Evolutionary conservation across 2,888 invertebrate species (phyloP).

Genomic region (Hypsopygia costalis): DNA sequence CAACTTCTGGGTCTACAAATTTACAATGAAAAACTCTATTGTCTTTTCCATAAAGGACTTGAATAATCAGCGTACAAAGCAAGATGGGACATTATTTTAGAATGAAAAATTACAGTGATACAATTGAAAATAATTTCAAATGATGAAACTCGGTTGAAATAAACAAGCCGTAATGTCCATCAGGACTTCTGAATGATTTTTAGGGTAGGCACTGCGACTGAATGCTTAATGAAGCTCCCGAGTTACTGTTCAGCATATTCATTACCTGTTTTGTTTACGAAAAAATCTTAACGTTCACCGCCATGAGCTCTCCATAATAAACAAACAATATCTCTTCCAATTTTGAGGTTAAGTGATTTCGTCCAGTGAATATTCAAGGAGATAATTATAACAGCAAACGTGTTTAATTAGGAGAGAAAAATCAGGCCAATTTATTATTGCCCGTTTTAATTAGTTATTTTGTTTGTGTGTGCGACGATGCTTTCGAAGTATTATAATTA

Average conservation of each 20-base stretch:
- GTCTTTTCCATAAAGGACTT: background rate
- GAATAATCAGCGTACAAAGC: slow-evolving; percentile 4
- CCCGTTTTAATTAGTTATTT: slow-evolving; percentile 13
- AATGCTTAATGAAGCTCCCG: slow-evolving; percentile 68
- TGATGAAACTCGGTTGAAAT: slow-evolving; percentile 30
- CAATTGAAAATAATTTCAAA: slow-evolving; percentile 30
- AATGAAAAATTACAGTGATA: slow-evolving; percentile 18
- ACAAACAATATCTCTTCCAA: slow-evolving; percentile 65
- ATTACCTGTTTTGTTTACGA: slow-evolving; percentile 68
- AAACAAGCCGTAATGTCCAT: slow-evolving; percentile 52
- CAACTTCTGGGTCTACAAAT: background rate
- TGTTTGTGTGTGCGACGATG: background rate
- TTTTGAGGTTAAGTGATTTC: slow-evolving; percentile 65
- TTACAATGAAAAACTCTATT: background rate
- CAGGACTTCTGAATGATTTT: slow-evolving; percentile 69
- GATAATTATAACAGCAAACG: slow-evolving; percentile 53
- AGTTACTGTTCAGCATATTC: slow-evolving; percentile 72
- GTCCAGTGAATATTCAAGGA: slow-evolving; percentile 44
- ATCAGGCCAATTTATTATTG: slow-evolving; percentile 9
- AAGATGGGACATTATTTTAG: slow-evolving; percentile 2
- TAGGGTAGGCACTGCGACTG: slow-evolving; percentile 57
- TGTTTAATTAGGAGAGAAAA: slow-evolving; percentile 36
- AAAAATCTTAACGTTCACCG: slow-evolving; percentile 55
- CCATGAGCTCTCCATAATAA: slow-evolving; percentile 46
- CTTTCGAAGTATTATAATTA: too few species aligned